Evolutionary conservation across 2,888 invertebrate species (phyloP).

Genomic region (Thymelicus lineola): DNA sequence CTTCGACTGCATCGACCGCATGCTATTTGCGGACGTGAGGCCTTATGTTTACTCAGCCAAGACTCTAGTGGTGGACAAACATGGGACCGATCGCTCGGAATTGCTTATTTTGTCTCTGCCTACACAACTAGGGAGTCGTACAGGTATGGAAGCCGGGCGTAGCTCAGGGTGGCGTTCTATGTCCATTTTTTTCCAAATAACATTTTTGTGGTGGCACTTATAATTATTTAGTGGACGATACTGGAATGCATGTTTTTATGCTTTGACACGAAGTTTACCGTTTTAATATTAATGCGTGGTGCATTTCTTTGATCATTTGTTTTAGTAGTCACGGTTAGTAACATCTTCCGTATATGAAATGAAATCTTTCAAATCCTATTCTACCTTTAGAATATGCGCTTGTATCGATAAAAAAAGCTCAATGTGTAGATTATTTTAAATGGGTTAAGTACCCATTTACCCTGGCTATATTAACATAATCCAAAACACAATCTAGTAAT

Average conservation of each 20-base stretch:
- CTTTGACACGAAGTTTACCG: slow-evolving; percentile 57
- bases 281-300: slow-evolving; percentile 59
- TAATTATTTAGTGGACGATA: slow-evolving; percentile 64
- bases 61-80: slow-evolving; percentile 84
- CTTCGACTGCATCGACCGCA: slow-evolving; percentile 77
- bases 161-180: slow-evolving; percentile 65
- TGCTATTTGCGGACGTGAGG: slow-evolving; percentile 83
- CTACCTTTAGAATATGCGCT: no score
- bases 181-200: slow-evolving; percentile 59
- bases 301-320: no score
- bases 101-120: slow-evolving; percentile 85
- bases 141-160: slow-evolving; percentile 71
- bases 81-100: slow-evolving; percentile 82
- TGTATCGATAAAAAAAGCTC: not conserved
- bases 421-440: no score
- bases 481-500: not conserved
- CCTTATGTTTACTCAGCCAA: slow-evolving; percentile 80
- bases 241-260: slow-evolving; percentile 64
- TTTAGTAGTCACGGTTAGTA: no score
- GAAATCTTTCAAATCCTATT: no score
- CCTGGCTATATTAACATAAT: no score
- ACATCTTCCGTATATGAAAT: no score
- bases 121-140: slow-evolving; percentile 77
- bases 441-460: no score
- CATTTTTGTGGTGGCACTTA: slow-evolving; percentile 63